Percentiles rank a stretch among this genome's conserved stretches.
phyloP scores from a whole-genome alignment of 2,888 invertebrate genomes.

The Phyllotreta striolata region DNA sequence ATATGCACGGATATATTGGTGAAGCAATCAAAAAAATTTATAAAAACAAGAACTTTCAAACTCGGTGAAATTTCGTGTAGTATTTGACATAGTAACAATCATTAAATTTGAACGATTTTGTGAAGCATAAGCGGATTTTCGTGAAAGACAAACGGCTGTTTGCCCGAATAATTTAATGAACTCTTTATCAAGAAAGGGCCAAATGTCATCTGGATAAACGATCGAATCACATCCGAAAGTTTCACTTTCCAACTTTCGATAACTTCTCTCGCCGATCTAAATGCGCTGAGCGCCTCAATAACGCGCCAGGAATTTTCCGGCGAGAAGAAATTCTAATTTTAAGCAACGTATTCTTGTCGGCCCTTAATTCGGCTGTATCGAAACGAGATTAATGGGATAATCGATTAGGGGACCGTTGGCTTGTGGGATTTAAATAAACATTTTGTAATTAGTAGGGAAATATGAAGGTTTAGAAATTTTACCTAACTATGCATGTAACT shows the following conservation, averaged over 20 bases:
- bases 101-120: no score
- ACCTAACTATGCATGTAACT: no score
- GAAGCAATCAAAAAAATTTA: no score
- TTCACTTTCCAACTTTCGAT: conserved; percentile 16
- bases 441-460: no score
- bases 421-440: no score
- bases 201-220: conserved; percentile 9
- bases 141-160: not conserved
- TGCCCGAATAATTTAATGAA: conserved; percentile 6
- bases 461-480: no score
- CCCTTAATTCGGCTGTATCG: conserved; percentile 20
- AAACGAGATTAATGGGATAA: conserved; percentile 17
- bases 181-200: conserved; percentile 1
- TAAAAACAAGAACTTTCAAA: no score
- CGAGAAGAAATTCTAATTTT: conserved; percentile 34
- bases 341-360: conserved; percentile 28
- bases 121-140: not conserved
- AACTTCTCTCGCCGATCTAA: conserved; percentile 6
- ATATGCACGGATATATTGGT: no score
- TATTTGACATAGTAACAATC: no score
- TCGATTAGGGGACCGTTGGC: conserved; percentile 4
- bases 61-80: no score
- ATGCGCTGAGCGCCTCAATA: not conserved
- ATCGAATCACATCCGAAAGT: conserved; percentile 14
- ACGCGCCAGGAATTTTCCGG: conserved; percentile 25